Evolutionary conservation across 2,797 vertebrate genomes (phyloP).

Genomic region (Scolopax rusticola): DNA sequence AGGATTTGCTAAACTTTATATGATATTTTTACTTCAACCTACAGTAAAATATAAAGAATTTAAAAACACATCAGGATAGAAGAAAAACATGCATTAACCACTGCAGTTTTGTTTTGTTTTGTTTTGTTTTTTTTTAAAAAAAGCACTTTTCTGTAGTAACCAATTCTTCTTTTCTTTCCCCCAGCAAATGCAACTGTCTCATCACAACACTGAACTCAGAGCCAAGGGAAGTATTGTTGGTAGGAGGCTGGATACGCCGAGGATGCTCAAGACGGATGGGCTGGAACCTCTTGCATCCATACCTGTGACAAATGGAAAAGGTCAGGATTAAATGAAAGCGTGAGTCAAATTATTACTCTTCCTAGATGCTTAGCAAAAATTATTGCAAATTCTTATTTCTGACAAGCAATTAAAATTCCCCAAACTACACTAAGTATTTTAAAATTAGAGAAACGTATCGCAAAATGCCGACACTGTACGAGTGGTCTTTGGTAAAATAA

Average conservation of each 20-base stretch:
- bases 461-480: background rate
- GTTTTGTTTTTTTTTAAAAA: constrained; percentile 44
- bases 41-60: constrained; percentile 76
- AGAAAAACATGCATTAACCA: constrained; percentile 80
- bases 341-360: background rate
- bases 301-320: constrained; percentile 81
- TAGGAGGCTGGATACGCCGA: constrained; percentile 75
- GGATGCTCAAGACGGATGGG: constrained; percentile 58
- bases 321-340: background rate
- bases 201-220: constrained; percentile 73
- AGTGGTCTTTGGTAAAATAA: background rate
- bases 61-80: constrained; percentile 75
- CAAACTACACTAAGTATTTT: background rate
- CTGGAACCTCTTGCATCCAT: constrained; percentile 91
- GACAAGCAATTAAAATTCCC: background rate
- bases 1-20: constrained; percentile 74
- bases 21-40: constrained; percentile 64
- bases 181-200: constrained; percentile 42
- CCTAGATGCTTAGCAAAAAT: background rate
- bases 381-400: background rate
- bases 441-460: background rate
- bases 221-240: constrained; percentile 75
- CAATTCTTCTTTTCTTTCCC: background rate
- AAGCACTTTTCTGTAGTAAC: constrained; percentile 69
- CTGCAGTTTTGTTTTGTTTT: background rate